A percentile compares a stretch with the other conserved stretches of the same genome.
Evolutionary conservation across 2,888 invertebrate genomes (phyloP).

Genomic region (Diplolepis rosae): DNA sequence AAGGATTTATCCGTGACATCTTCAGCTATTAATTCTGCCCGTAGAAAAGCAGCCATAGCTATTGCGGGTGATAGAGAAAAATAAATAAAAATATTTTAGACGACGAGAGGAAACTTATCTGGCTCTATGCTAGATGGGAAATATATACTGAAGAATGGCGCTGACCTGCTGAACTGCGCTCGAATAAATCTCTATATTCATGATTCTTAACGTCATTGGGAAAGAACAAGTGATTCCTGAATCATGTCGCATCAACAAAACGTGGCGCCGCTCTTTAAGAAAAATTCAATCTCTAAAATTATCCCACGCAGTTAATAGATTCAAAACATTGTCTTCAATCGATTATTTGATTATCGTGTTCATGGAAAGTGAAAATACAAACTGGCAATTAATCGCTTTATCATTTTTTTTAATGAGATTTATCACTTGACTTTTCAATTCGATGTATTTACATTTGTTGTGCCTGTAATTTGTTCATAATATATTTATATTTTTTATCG

Average conservation of each 20-base stretch:
- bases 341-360: background rate
- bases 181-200: conserved; percentile 12
- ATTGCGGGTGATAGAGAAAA: background rate
- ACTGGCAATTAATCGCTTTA: background rate
- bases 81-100: background rate
- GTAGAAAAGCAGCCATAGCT: background rate
- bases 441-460: no score
- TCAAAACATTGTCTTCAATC: conserved; percentile 14
- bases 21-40: conserved; percentile 26
- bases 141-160: conserved; percentile 9
- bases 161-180: background rate
- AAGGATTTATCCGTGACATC: conserved; percentile 30
- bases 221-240: conserved; percentile 2
- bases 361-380: background rate
- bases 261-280: background rate
- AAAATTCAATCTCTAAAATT: conserved; percentile 18
- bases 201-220: background rate
- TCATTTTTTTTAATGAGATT: no score
- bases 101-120: conserved; percentile 1
- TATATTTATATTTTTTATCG: no score
- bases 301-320: conserved; percentile 22
- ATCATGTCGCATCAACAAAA: background rate
- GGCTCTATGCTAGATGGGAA: conserved; percentile 12
- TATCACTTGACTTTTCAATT: no score
- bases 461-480: no score